A percentile compares a stretch with the other conserved stretches of the same genome.
Evolutionary conservation across 1,140 invertebrate species (phyloP).

Genomic region (Drosophila paulistorum): DNA sequence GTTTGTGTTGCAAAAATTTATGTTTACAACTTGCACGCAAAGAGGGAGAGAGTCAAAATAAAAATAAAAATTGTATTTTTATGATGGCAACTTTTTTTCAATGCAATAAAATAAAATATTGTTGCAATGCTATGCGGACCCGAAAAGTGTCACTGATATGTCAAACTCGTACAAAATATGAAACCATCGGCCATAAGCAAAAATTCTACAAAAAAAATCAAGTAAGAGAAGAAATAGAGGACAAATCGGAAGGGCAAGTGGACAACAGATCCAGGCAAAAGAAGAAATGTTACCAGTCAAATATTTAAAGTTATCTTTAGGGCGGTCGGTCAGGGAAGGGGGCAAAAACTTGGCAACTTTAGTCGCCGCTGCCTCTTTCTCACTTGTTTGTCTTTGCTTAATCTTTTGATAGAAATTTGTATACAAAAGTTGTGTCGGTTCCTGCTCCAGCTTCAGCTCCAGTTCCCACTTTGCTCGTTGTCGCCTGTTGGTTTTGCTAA

Average conservation of each 20-base stretch:
- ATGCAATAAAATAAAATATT: conserved; percentile 78
- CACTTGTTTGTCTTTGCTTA: conserved; percentile 79
- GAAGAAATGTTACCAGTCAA: conserved; percentile 28
- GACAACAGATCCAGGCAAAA: conserved; percentile 28
- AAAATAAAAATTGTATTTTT: conserved; percentile 76
- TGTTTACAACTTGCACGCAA: conserved; percentile 63
- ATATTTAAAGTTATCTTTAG: conserved; percentile 74
- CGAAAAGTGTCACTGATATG: conserved; percentile 76
- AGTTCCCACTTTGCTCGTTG: conserved; percentile 12
- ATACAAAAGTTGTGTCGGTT: conserved; percentile 63
- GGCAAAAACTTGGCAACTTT: conserved; percentile 61
- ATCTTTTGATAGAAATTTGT: conserved; percentile 82
- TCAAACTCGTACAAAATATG: conserved; percentile 75
- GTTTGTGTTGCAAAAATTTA: conserved; percentile 58
- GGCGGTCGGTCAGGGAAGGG: too few species aligned
- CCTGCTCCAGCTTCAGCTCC: conserved; percentile 10
- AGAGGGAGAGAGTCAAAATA: neutral
- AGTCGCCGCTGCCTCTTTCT: conserved; percentile 42
- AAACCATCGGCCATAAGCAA: conserved; percentile 56
- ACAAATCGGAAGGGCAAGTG: conserved; percentile 1
- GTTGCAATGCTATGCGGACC: conserved; percentile 56
- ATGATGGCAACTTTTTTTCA: conserved; percentile 53
- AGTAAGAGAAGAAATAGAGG: neutral
- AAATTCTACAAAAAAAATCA: conserved; percentile 18
- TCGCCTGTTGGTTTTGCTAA: conserved; percentile 41